Evolutionary conservation across 1,140 invertebrate genomes (phyloP), one percentile per base, ranked within the genome.

Genomic region (Leptopilina boulardi): DNA sequence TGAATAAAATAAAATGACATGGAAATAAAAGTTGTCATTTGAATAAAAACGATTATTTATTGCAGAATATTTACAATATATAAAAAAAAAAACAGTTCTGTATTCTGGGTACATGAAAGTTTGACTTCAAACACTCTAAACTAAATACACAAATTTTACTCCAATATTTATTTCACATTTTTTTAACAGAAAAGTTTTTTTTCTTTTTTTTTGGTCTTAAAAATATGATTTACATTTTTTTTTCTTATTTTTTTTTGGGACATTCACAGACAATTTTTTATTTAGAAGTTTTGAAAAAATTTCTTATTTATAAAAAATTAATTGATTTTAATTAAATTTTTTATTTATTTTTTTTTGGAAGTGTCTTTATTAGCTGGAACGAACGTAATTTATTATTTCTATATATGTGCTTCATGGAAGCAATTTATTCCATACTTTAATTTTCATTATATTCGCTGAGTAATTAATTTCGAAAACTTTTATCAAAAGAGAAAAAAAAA

Each of bases 41-140:
- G 86, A 88, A 88, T 89, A 89, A 88, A 89, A 89, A 89, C 87
- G 87, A 88, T 88, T 88, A 89, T 89, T 89, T 89, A 89, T 89
- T 89, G 85, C 77, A 87, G 87, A 89, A 86, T 89, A 89, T 89
- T 87, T 89, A 89, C 87, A 89, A 87, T 89, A 87, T 88, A 88
- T 88, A 80, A 38, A 87, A 88, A 88, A 89, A n/a, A 44, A 87
- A 89, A 86, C 87, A 82, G 82, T 84, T 83, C 77, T 76, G 59
- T 81, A 30, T 78, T 30, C 18, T 78, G 73, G 59, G 47, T 80
- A 80, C 59, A 66, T 66, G 59, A 66, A 66, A 66, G 10, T 30
- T 30, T 38, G 23, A 30, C 21, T 66, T 66, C 21, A 66, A 66
- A 66, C 23, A 66, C 23, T 26, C 59, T 66, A 66, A 66, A 66